phyloP scores from a whole-genome alignment of 2,797 vertebrate genomes.

The Coracias cyanogaster region DNA sequence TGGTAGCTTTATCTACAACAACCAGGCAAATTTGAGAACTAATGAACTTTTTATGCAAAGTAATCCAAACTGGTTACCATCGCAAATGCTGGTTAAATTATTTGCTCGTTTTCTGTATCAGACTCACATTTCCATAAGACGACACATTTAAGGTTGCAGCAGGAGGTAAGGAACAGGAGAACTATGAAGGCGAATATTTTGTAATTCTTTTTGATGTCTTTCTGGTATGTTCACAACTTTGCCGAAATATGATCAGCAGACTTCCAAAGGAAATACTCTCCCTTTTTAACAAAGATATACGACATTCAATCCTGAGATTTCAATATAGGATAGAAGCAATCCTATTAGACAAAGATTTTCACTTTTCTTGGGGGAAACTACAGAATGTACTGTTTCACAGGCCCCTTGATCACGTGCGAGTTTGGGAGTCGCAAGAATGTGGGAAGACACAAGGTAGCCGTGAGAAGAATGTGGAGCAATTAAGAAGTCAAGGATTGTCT shows the following conservation, averaged over 20 bases:
- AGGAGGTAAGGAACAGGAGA: background rate
- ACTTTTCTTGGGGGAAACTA: too few relatives aligned
- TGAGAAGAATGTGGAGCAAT: too few relatives aligned
- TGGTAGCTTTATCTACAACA: background rate
- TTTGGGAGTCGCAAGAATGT: too few relatives aligned
- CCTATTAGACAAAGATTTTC: constrained; percentile 7
- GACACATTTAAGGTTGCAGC: background rate
- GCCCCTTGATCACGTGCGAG: too few relatives aligned
- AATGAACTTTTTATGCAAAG: background rate
- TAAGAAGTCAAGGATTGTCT: too few relatives aligned
- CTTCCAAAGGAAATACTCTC: background rate
- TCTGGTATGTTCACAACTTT: background rate
- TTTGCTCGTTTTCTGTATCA: background rate
- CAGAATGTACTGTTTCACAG: too few relatives aligned
- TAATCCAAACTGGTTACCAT: background rate
- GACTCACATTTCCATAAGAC: background rate
- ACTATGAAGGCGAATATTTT: background rate
- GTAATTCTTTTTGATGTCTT: background rate
- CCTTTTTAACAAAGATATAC: background rate
- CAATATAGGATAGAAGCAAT: constrained; percentile 4
- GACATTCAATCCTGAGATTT: background rate
- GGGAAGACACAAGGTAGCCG: too few relatives aligned
- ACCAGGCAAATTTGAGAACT: background rate
- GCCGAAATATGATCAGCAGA: background rate
- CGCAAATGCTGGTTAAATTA: background rate